Conservation (phyloP, 1,140 invertebrate species). For the Matsumurasca onukii region DNA sequence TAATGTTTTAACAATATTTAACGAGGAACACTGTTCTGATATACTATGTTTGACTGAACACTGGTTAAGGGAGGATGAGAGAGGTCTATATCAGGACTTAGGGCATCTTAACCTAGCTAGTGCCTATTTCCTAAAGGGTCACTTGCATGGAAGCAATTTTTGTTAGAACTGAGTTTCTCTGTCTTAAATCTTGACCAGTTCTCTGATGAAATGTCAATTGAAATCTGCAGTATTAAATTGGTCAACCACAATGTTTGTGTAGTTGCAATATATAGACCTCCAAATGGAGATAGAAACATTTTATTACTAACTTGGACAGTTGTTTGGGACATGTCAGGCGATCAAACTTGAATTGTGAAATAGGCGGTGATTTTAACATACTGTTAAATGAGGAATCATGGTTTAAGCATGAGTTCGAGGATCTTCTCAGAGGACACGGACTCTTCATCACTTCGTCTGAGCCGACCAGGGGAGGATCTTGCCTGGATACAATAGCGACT, state of each 20-base stretch:
- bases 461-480: neutral
- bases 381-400: neutral
- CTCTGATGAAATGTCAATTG: neutral
- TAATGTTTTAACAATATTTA: neutral
- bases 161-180: no score
- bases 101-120: no score
- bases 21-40: neutral
- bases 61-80: no score
- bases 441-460: neutral
- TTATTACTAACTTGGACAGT: neutral
- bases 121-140: no score
- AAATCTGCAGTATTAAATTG: neutral
- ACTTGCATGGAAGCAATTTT: no score
- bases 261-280: neutral
- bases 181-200: neutral
- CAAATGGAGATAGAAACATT: neutral
- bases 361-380: neutral
- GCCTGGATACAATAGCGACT: conserved; percentile 1
- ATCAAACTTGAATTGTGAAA: neutral
- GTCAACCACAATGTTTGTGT: neutral
- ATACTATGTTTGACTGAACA: no score
- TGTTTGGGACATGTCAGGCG: neutral
- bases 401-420: neutral
- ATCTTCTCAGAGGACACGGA: neutral
- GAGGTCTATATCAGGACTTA: no score